Conservation (phyloP, 1,140 invertebrate species). For the Penaeus indicus region DNA sequence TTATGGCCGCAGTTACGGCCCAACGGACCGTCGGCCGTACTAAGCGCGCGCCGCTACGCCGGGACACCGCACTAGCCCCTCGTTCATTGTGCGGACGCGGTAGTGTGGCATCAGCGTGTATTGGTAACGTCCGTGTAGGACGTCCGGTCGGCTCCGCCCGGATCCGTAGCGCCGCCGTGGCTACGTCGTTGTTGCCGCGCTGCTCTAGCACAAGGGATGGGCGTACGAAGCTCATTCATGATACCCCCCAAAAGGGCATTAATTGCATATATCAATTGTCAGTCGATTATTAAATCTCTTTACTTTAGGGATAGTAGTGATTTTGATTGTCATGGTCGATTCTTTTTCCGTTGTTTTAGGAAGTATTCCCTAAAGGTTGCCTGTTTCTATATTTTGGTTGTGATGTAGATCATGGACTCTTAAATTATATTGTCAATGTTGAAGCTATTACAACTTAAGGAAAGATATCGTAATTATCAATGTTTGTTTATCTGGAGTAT, state of each 20-base stretch:
- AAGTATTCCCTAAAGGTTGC: no score
- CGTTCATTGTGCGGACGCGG: conserved; percentile 48
- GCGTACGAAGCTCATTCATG: conserved; percentile 36
- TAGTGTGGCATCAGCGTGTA: conserved; percentile 55
- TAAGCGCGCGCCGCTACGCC: conserved; percentile 46
- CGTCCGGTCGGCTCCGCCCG: conserved; percentile 40
- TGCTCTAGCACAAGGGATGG: conserved; percentile 46
- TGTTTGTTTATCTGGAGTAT: no score
- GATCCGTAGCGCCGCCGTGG: conserved; percentile 49
- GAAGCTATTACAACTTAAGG: no score
- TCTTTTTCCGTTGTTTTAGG: no score
- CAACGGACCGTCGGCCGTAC: conserved; percentile 57
- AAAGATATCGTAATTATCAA: no score
- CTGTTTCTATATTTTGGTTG: no score
- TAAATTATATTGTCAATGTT: no score
- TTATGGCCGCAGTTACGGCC: conserved; percentile 57
- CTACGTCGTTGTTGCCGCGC: conserved; percentile 55
- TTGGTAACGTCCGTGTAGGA: conserved; percentile 45
- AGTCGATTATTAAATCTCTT: conserved; percentile 30
- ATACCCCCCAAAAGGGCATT: conserved; percentile 44
- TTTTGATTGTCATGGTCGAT: no score
- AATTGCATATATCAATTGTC: conserved; percentile 42
- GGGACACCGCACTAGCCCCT: conserved; percentile 34
- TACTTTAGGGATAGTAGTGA: no score
- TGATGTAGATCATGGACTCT: no score